These are phyloP conservation scores for Octodon degus DNA, from an alignment of 2,113 vertebrate species.

Conservation along the genomic window DNA sequence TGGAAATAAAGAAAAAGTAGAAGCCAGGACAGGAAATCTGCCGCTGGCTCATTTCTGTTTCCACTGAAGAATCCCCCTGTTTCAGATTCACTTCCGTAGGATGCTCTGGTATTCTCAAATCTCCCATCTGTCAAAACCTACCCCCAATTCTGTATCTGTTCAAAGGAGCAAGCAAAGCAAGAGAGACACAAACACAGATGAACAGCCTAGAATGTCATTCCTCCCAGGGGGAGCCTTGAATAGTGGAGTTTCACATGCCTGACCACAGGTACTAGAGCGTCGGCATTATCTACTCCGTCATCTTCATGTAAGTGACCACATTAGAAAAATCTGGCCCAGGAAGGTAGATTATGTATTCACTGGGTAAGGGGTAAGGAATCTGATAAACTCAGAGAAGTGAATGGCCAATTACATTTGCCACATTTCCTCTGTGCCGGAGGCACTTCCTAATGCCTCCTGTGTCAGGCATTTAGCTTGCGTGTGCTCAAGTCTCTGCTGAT, in stretches of 20 bases:
- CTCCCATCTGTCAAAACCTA: not conserved
- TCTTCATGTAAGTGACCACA: not conserved
- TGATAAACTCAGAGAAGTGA: conserved; percentile 19
- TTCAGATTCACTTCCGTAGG: not conserved
- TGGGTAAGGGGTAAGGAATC: not conserved
- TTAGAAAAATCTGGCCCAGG: not conserved
- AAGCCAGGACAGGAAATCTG: not conserved
- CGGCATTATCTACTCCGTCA: not conserved
- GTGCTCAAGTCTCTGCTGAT: not conserved
- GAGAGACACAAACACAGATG: not conserved
- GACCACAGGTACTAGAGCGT: not conserved
- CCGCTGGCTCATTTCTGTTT: not conserved
- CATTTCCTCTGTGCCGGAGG: conserved; percentile 39
- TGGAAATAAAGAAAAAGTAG: not conserved
- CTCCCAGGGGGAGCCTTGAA: not conserved
- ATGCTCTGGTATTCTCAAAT: not conserved
- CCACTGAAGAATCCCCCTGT: not conserved
- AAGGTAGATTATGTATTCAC: not conserved
- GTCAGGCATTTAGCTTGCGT: not conserved
- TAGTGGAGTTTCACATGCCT: not conserved
- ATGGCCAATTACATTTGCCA: conserved; percentile 41
- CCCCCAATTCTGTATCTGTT: not conserved
- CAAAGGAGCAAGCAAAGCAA: conserved; percentile 20
- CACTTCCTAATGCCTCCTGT: not conserved
- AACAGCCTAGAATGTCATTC: not conserved